Evolutionary conservation across 2,797 vertebrate species (phyloP).

Genomic region (Cynopterus sphinx): DNA sequence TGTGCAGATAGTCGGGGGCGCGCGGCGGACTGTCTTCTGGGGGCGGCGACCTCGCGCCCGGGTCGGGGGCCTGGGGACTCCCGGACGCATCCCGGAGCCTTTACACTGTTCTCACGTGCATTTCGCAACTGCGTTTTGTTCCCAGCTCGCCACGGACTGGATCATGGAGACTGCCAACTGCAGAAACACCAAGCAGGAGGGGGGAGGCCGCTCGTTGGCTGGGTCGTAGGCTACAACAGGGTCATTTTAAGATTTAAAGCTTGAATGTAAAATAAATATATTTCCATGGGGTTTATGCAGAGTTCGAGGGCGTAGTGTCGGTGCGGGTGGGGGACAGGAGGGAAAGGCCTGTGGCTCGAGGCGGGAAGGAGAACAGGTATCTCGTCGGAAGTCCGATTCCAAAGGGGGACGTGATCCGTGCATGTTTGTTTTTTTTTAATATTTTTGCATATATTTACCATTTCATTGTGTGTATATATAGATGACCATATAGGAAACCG

Average conservation of each 20-base stretch:
- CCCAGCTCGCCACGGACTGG: constrained; percentile 89
- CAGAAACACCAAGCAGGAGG: constrained; percentile 73
- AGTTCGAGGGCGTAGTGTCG: constrained; percentile 84
- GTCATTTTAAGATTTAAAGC: constrained; percentile 87
- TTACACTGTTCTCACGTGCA: constrained; percentile 86
- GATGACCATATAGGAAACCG: constrained; percentile 87
- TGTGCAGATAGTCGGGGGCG: constrained; percentile 94
- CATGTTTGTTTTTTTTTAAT: constrained; percentile 86
- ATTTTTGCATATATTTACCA: constrained; percentile 90
- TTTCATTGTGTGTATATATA: constrained; percentile 90
- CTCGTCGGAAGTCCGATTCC: constrained; percentile 85
- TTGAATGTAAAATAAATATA: constrained; percentile 88
- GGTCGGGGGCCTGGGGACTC: constrained; percentile 85
- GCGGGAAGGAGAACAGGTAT: constrained; percentile 71
- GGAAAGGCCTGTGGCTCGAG: constrained; percentile 43
- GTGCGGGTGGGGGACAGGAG: constrained; percentile 84
- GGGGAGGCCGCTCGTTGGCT: constrained; percentile 84
- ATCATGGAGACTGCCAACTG: constrained; percentile 87
- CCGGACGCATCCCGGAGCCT: constrained; percentile 83
- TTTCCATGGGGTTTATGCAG: constrained; percentile 87
- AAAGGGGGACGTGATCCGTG: constrained; percentile 86
- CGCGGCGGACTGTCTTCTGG: constrained; percentile 83
- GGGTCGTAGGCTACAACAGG: constrained; percentile 87
- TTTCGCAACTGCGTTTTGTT: constrained; percentile 88
- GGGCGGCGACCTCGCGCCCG: constrained; percentile 86